Evolutionary conservation across 2,888 invertebrate species (phyloP).

Genomic region (Biston betularia): DNA sequence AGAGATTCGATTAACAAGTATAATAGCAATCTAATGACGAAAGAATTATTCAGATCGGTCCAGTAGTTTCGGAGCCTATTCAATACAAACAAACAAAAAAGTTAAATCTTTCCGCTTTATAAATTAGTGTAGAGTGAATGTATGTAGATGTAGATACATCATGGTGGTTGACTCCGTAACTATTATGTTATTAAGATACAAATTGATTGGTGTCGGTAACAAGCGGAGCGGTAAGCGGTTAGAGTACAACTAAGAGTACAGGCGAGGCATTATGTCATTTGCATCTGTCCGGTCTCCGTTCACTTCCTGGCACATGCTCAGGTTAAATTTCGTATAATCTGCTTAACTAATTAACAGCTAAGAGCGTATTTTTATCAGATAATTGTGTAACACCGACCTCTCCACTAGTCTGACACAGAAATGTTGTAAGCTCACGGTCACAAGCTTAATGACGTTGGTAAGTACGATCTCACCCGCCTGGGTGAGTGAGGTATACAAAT

Average conservation of each 20-base stretch:
- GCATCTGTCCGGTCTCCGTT: slow-evolving; percentile 47
- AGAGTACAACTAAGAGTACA: slow-evolving; percentile 1
- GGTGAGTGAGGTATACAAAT: slow-evolving; percentile 7
- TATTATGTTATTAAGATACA: neutral
- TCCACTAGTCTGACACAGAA: slow-evolving; percentile 29
- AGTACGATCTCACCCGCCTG: neutral
- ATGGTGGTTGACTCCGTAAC: too few relatives aligned
- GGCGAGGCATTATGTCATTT: slow-evolving; percentile 48
- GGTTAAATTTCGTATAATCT: slow-evolving; percentile 18
- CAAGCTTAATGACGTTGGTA: neutral
- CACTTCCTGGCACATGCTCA: slow-evolving; percentile 47
- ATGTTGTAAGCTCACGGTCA: slow-evolving; percentile 17
- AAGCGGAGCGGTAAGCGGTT: slow-evolving; percentile 2
- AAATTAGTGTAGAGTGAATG: too few relatives aligned
- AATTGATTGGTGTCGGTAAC: neutral
- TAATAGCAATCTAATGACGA: too few relatives aligned
- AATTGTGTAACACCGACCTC: slow-evolving; percentile 39
- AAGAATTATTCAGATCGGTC: too few relatives aligned
- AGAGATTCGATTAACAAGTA: too few relatives aligned
- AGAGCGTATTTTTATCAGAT: slow-evolving; percentile 22
- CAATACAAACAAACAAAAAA: too few relatives aligned
- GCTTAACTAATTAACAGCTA: slow-evolving; percentile 27
- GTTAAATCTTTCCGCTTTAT: too few relatives aligned
- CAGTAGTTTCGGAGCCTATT: too few relatives aligned
- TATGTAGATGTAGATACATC: too few relatives aligned